Evolutionary conservation across 2,888 invertebrate genomes (phyloP), one percentile per base, ranked within the genome.

Genomic region (Sarcophaga rosellei): DNA sequence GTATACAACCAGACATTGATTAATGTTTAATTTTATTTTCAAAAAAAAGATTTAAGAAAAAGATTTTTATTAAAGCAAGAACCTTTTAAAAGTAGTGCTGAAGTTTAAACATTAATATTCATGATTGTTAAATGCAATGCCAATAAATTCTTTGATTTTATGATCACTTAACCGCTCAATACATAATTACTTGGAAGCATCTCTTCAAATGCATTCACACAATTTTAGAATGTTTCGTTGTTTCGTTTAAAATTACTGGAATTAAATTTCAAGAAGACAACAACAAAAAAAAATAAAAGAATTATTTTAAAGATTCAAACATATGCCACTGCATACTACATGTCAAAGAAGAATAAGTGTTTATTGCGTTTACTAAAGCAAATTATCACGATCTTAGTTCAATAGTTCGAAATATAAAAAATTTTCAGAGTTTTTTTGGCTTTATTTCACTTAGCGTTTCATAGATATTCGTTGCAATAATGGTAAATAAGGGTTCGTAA

Each of bases 301-400:
- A 53, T 53, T 53, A 4, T 53, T 35, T 8, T 10, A 35, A 35
- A 35, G 35, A 35, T 35, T 35, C 35, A 35, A 35, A 35, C 35
- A 2, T 35, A 35, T 35, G 35, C 35, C 35, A 35, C 35, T 35
- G 35, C 35, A 35, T 10, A 47, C 4, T 3, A 4, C 17, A 53
- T 53, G 53, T 53, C 53, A 53, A 53, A 53, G 53, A 15, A 85
- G 35, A 17, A 65, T 70, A 72, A 85, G 81, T 85, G 85, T 76
- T 85, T 85, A 82, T 85, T 85, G 85, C 81, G 81, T 85, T 82
- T 76, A 53, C 20, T 81, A 65, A 59, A 69, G 78, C 85, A 85
- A 81, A 85, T 81, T 85, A 85, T 85, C 85, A 85, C 85, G 85
- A 85, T 85, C 73, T 82, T 62, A 78, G 81, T 82, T 85, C 85